Percentiles rank a stretch among this genome's conserved stretches.
phyloP scores from a whole-genome alignment of 2,113 vertebrate species.

The Leptobrachium ailaonicum region DNA sequence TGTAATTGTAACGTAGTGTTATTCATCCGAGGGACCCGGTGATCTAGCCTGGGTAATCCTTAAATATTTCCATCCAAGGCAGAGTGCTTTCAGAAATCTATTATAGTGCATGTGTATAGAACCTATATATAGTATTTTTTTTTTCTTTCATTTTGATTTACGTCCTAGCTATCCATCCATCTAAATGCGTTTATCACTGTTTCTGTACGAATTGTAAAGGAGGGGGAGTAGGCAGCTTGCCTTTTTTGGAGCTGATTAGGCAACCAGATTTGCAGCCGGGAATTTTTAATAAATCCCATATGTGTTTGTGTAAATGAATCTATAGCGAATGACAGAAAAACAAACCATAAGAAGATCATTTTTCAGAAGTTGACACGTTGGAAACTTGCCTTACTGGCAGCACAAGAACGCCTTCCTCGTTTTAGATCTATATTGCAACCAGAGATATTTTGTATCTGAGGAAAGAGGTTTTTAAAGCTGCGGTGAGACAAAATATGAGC shows the following conservation, averaged over 20 bases:
- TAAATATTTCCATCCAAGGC: neutral
- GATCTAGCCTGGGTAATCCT: constrained; percentile 16
- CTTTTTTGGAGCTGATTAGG: neutral
- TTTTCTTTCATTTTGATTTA: neutral
- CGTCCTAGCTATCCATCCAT: neutral
- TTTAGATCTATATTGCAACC: neutral
- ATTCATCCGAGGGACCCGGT: constrained; percentile 25
- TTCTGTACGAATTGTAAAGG: neutral
- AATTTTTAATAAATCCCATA: neutral
- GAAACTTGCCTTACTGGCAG: neutral
- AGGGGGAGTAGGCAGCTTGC: neutral
- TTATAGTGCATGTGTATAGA: neutral
- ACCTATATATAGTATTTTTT: neutral
- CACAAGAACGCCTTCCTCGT: neutral
- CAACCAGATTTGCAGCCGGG: neutral
- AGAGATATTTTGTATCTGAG: neutral
- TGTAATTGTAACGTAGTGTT: constrained; percentile 56
- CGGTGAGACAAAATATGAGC: too few species aligned
- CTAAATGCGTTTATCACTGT: neutral
- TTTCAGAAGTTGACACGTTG: constrained; percentile 1
- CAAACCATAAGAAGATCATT: neutral
- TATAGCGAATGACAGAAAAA: neutral
- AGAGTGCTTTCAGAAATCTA: neutral
- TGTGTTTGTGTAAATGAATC: constrained; percentile 1
- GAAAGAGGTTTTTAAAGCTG: too few species aligned